Evolutionary conservation across 2,888 invertebrate species (phyloP).

Genomic region (Zelleria hepariella): DNA sequence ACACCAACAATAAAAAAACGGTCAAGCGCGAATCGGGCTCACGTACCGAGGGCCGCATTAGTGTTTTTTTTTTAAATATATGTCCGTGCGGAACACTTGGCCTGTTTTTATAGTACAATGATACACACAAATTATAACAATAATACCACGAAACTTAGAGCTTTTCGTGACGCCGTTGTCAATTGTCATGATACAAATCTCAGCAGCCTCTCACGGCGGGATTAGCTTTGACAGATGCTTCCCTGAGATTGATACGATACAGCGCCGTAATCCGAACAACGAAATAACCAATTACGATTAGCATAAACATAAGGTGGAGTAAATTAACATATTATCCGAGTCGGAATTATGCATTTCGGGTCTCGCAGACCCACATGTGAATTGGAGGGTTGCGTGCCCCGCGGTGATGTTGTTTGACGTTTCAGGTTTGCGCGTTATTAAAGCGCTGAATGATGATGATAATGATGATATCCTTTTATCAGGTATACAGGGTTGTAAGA

Average conservation of each 20-base stretch:
- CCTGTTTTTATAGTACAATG: too few relatives aligned
- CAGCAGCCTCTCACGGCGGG: constrained; percentile 25
- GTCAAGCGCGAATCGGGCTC: too few relatives aligned
- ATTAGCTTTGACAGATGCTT: constrained; percentile 47
- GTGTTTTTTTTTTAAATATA: too few relatives aligned
- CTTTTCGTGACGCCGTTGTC: constrained; percentile 23
- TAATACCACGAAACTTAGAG: constrained; percentile 42
- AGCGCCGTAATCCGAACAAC: constrained; percentile 40
- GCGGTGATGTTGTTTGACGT: background rate
- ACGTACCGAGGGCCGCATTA: too few relatives aligned
- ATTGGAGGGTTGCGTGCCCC: constrained; percentile 38
- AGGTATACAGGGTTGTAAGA: too few relatives aligned
- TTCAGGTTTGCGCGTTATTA: background rate
- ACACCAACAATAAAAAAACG: too few relatives aligned
- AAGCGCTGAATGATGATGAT: background rate
- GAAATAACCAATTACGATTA: constrained; percentile 69
- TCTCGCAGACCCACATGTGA: constrained; percentile 30
- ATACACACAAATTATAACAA: too few relatives aligned
- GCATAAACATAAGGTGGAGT: constrained; percentile 64
- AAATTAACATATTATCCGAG: constrained; percentile 59
- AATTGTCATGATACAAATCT: constrained; percentile 18
- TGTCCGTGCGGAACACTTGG: too few relatives aligned
- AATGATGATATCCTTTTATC: background rate
- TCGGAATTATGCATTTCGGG: constrained; percentile 57
- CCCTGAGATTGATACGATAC: constrained; percentile 38